A percentile compares a stretch with the other conserved stretches of the same genome.
Conservation (phyloP, 2,797 vertebrate species). For the Enteromius unitaeniatus region DNA sequence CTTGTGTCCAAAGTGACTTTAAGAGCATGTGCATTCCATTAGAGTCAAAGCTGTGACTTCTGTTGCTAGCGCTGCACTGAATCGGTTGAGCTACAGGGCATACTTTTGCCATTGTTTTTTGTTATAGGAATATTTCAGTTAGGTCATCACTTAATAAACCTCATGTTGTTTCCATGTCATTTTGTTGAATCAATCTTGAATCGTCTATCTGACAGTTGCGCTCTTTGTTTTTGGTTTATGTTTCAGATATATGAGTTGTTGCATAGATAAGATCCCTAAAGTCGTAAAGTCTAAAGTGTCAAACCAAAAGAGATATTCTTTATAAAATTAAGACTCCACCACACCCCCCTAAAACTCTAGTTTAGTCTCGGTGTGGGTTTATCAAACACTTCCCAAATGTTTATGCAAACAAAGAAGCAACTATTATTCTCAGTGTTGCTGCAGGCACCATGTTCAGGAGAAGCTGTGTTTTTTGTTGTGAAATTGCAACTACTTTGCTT, state of each 20-base stretch:
- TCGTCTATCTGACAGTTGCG: neutral
- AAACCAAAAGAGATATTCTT: no score
- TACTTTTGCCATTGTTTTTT: neutral
- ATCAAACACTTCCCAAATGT: no score
- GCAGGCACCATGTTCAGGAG: no score
- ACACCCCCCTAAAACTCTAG: no score
- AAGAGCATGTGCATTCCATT: neutral
- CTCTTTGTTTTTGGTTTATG: neutral
- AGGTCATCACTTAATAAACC: neutral
- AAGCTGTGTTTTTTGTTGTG: no score
- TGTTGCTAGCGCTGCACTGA: neutral
- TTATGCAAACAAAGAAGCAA: no score
- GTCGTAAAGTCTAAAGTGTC: no score
- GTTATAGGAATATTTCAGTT: neutral
- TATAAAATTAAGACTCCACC: no score
- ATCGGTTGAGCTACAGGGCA: neutral
- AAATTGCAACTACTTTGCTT: no score
- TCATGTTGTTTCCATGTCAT: neutral
- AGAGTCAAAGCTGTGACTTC: neutral
- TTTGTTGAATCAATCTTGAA: neutral
- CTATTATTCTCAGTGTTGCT: no score
- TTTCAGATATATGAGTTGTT: neutral
- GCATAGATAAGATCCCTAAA: no score
- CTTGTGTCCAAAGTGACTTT: neutral
- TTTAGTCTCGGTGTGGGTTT: no score